Base-by-base conservation (phyloP, 1,140 invertebrate genomes). In the Apis dorsata region DNA sequence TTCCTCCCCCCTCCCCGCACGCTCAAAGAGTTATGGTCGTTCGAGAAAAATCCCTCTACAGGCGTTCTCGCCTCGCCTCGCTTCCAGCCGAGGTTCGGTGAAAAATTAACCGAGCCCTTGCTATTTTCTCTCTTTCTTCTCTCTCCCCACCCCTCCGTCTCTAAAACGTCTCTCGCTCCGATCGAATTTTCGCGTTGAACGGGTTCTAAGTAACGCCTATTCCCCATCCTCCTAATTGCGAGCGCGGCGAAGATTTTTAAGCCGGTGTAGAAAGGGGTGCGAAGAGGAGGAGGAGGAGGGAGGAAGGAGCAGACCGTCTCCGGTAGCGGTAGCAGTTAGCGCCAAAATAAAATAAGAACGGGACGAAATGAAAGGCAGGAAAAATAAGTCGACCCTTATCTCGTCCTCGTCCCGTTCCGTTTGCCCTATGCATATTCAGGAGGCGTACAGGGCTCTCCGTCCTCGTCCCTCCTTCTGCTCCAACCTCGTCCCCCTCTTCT, bases 321-420 rank as follows among this genome's bases (percentile, higher is more conserved):
- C 44, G 19, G 81, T 83, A 89, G 87, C 89, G 87, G 88, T 89
- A 88, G 91, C 91, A 92, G 91, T 93, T 93, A 93, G 90, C 91
- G 88, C 91, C 85, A 86, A 93, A 93, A 92, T 93, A 92, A 93
- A 93, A 93, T 93, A 91, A 93, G 91, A 88, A 92, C 83, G 89
- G 87, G 90, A 90, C 86, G 89, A 92, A 92, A 91, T 81, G 88
- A 91, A 91, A 90, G 91, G 89, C 91, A 92, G 91, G 91, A 92
- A 93, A 93, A 93, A 92, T 93, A 93, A 93, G 91, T 92, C 91
- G 91, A 85, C 91, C 90, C 91, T 93, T 92, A 93, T 93, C 92
- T 93, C 91, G 88, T 88, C 84, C 84, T 75, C 88, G 88, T 90
- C 90, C 87, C 86, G 91, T 91, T 87, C 83, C 90, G 92, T 93